These are phyloP conservation scores for Trialeurodes vaporariorum DNA, from an alignment of 1,140 invertebrate genomes.

Conservation along the genomic window DNA sequence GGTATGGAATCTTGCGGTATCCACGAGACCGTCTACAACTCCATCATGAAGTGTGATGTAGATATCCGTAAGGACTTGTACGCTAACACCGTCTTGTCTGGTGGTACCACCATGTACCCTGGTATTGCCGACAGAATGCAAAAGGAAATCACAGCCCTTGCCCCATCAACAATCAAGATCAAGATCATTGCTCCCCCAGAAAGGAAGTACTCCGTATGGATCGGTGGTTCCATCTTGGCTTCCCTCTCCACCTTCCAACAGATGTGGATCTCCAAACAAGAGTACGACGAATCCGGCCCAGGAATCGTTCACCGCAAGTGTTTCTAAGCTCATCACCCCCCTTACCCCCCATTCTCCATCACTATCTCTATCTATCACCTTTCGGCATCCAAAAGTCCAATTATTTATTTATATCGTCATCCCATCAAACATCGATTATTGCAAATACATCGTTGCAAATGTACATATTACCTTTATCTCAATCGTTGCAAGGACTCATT, in stretches of 20 bases:
- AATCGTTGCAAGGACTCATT: neutral
- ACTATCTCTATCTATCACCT: no score
- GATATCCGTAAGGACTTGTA: slow-evolving; percentile 71
- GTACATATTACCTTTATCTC: neutral
- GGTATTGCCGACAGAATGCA: slow-evolving; percentile 74
- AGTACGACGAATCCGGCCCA: slow-evolving; percentile 86
- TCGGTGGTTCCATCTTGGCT: slow-evolving; percentile 74
- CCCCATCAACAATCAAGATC: slow-evolving; percentile 76
- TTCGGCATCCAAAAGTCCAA: neutral
- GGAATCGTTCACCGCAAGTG: slow-evolving; percentile 88
- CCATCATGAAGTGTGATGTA: slow-evolving; percentile 81
- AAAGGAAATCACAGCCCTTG: slow-evolving; percentile 67
- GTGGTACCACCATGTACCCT: slow-evolving; percentile 63
- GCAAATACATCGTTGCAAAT: neutral
- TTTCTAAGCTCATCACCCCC: slow-evolving; percentile 53
- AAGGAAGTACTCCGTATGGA: slow-evolving; percentile 87
- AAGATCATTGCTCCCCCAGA: slow-evolving; percentile 90
- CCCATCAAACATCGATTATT: neutral
- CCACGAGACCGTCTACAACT: slow-evolving; percentile 77
- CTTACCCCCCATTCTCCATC: slow-evolving; percentile 6
- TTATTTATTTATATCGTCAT: neutral
- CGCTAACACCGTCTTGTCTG: slow-evolving; percentile 57
- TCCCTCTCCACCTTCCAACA: slow-evolving; percentile 72
- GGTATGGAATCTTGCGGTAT: slow-evolving; percentile 74
- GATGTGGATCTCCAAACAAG: slow-evolving; percentile 87